Conservation (phyloP, 2,113 vertebrate species). For the Malurus cyaneus region DNA sequence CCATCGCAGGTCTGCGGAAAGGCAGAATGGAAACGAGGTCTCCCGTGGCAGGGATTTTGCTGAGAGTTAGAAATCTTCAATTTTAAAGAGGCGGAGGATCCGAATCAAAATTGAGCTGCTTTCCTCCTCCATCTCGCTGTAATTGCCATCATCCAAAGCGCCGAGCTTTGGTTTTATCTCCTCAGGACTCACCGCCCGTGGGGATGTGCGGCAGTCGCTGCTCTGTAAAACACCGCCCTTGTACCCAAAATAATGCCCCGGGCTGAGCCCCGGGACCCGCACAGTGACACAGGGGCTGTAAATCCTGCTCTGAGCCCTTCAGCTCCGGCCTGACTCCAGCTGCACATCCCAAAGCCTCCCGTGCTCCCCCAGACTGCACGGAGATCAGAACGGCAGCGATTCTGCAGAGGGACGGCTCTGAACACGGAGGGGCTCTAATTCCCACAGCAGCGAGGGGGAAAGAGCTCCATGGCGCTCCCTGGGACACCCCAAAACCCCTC, state of each 20-base stretch:
- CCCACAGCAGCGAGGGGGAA: not conserved
- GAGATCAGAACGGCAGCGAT: not conserved
- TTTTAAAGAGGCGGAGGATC: constrained; percentile 22
- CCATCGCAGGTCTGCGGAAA: not conserved
- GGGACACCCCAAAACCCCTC: not conserved
- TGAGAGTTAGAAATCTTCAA: constrained; percentile 6
- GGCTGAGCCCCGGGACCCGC: not conserved
- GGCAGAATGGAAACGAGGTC: not conserved
- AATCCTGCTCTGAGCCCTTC: not conserved
- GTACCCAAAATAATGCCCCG: not conserved
- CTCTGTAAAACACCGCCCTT: not conserved
- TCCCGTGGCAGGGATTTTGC: not conserved
- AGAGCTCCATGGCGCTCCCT: not conserved
- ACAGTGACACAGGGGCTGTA: not conserved
- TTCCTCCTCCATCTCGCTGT: not conserved
- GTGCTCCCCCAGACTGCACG: not conserved
- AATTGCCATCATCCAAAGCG: not conserved
- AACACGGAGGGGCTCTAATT: not conserved
- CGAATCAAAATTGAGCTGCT: not conserved
- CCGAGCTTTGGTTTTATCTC: not conserved
- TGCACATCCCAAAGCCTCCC: not conserved
- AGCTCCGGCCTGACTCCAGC: not conserved
- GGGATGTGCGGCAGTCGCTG: not conserved
- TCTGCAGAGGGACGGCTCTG: not conserved
- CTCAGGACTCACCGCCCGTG: rapidly evolving